Percentiles rank a stretch among this genome's conserved stretches.
Conservation (phyloP, 2,888 invertebrate genomes). For the Tenodera sinensis region DNA sequence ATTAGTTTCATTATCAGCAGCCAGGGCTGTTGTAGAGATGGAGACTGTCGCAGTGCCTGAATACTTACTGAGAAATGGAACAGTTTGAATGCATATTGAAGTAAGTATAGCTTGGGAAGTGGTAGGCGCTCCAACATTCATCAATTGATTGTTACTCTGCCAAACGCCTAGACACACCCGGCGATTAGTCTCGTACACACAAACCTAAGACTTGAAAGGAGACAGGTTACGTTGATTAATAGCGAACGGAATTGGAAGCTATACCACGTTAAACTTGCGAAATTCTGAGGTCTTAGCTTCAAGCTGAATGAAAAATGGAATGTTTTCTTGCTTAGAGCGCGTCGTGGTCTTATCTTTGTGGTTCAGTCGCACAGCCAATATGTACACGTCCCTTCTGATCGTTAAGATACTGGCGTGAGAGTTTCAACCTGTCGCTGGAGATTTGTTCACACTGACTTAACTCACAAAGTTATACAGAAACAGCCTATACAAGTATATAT, state of each 20-base stretch:
- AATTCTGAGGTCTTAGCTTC: not conserved
- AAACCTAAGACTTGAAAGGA: not conserved
- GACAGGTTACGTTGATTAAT: not conserved
- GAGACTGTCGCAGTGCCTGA: too few relatives aligned
- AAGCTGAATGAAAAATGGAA: not conserved
- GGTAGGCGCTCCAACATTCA: not conserved
- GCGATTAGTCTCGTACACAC: not conserved
- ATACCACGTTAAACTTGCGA: not conserved
- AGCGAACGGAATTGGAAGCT: not conserved
- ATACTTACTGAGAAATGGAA: too few relatives aligned
- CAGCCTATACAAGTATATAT: too few relatives aligned
- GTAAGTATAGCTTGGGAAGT: conserved; percentile 3
- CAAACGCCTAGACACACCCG: not conserved
- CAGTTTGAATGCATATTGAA: too few relatives aligned
- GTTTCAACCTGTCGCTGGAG: not conserved
- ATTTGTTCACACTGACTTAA: not conserved
- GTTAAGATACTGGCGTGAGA: not conserved
- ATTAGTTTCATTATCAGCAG: too few relatives aligned
- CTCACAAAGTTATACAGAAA: too few relatives aligned
- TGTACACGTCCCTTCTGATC: not conserved
- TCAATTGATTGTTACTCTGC: not conserved
- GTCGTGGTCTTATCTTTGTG: not conserved
- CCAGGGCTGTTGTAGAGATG: too few relatives aligned
- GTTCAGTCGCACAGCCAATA: not conserved
- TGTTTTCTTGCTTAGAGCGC: not conserved